Percentiles rank a stretch among this genome's conserved stretches.
Conservation (phyloP, 2,113 vertebrate genomes). For the Apus apus region DNA sequence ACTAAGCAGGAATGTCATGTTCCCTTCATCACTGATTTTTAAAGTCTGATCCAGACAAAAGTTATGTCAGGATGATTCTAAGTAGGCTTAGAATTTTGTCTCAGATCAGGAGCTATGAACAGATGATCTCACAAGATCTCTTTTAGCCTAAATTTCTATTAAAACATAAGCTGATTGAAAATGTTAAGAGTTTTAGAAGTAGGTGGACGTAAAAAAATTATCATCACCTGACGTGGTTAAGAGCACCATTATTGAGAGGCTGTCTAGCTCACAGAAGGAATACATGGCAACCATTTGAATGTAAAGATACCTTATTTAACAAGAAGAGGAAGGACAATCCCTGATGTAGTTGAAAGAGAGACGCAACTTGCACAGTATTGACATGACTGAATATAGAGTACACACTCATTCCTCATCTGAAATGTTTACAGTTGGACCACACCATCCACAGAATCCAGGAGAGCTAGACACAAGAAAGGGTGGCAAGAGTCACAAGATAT, state of each 20-base stretch:
- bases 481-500: neutral
- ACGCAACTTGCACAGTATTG: neutral
- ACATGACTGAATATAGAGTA: neutral
- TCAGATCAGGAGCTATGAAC: neutral
- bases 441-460: neutral
- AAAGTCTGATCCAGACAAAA: neutral
- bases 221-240: neutral
- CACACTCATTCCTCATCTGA: neutral
- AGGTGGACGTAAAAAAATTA: neutral
- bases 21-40: neutral
- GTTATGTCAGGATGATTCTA: neutral
- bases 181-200: neutral
- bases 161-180: neutral
- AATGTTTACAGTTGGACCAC: neutral
- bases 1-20: neutral
- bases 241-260: neutral
- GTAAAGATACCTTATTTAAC: neutral
- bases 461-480: neutral
- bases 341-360: neutral
- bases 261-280: neutral
- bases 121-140: neutral
- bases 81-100: neutral
- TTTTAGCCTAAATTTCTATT: neutral
- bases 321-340: neutral
- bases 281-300: neutral